Base-by-base conservation (phyloP, 2,888 invertebrate species). In the Antitype chi region DNA sequence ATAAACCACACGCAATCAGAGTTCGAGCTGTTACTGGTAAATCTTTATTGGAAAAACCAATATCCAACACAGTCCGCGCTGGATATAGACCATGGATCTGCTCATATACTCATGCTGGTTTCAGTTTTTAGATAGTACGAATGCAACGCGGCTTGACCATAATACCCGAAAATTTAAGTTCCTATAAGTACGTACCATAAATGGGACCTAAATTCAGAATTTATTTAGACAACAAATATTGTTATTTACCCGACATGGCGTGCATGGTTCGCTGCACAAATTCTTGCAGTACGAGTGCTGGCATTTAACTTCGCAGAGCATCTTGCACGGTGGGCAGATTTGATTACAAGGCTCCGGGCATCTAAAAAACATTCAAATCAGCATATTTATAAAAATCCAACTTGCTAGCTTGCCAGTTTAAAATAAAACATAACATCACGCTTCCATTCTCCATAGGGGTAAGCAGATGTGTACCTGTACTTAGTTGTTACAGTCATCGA, bases 291-390 rank as follows among this genome's bases (percentile, higher is more conserved):
- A 91, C n/a, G 96, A 97, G 87, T 97, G 97, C 32, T 80, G 78
- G 87, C 97, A 97, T 64, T 90, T 89, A 43, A 96, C 95, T 76
- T 93, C 93, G 85, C 97, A 97, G 2, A 84, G 89, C 81, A 92
- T 91, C 49, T 90, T 92, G 91, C 97, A 97, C 4, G 97, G 97
- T 70, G 97, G 97, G 82, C 97, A 97, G 64, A 95, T 92, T 86
- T 96, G 94, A 70, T 97, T 95, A 88, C 97, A 97, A 0, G 97
- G 97, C 72, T 96, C 96, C 49, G 91, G 89, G 87, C 97, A 97
- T 59, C 97, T 97, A 82, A 59, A 78, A 82, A 64, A 82, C 15
- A 59, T 78, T 74, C 0, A 62, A 28, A 80, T 59, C 3, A 57
- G 43, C 52, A n/a, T n/a, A 49, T 52, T 17, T 23, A 1, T n/a